phyloP scores from a whole-genome alignment of 2,113 vertebrate genomes.

The Oryzias woworae region DNA sequence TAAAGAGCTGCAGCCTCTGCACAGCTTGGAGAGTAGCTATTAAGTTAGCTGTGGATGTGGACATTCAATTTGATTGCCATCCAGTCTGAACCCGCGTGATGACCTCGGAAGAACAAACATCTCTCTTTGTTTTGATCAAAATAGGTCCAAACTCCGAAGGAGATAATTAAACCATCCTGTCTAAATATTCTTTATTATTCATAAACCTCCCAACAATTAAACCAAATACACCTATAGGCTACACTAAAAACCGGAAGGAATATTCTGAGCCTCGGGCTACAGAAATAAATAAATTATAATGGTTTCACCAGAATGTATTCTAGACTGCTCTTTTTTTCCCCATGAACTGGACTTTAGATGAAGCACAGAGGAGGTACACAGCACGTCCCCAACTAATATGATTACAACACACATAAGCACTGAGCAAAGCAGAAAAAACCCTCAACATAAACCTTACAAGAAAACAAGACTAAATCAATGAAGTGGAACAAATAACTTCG shows the following conservation, averaged over 20 bases:
- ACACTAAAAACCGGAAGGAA: constrained; percentile 61
- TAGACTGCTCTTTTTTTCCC: constrained; percentile 37
- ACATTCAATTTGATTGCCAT: constrained; percentile 22
- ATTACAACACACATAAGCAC: constrained; percentile 3
- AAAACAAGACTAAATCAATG: too few species aligned
- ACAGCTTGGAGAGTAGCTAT: constrained; percentile 13
- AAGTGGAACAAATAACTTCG: too few species aligned
- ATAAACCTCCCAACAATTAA: constrained; percentile 59
- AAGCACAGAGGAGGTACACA: constrained; percentile 27
- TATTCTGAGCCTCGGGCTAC: constrained; percentile 44
- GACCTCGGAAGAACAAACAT: not conserved
- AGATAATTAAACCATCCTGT: constrained; percentile 64
- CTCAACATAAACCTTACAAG: too few species aligned
- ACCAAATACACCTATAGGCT: constrained; percentile 52
- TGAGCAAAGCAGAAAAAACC: not conserved
- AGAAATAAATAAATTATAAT: constrained; percentile 70
- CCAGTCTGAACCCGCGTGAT: not conserved
- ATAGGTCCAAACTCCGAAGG: constrained; percentile 9
- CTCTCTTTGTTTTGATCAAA: not conserved
- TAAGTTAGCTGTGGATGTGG: constrained; percentile 13
- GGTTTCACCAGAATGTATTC: constrained; percentile 48
- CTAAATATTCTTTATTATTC: constrained; percentile 67
- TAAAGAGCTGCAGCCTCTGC: constrained; percentile 36
- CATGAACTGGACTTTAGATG: constrained; percentile 40
- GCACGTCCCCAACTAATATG: constrained; percentile 35